These are phyloP conservation scores for Sphyrna mokarran DNA, from an alignment of 2,113 vertebrate genomes.

Conservation along the genomic window DNA sequence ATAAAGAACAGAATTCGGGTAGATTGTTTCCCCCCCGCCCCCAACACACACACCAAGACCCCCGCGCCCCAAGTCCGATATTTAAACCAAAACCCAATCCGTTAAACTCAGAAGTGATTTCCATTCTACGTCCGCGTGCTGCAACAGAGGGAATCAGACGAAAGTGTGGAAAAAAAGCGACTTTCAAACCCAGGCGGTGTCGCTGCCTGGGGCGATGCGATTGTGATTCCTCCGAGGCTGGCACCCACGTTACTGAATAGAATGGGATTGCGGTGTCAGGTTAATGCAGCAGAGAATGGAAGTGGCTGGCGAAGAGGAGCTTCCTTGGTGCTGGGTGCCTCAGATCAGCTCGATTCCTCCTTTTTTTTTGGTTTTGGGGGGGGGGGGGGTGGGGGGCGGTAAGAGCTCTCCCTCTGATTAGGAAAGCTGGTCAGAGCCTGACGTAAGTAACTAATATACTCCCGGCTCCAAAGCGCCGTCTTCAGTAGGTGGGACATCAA, in stretches of 20 bases:
- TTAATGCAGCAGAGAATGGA: background rate
- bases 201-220: background rate
- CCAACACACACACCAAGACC: too few relatives aligned
- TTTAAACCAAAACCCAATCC: background rate
- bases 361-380: too few relatives aligned
- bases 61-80: background rate
- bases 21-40: too few relatives aligned
- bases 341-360: background rate
- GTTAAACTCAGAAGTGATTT: background rate
- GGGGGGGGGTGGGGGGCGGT: too few relatives aligned
- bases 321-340: background rate
- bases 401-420: background rate
- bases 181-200: background rate
- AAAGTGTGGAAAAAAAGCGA: background rate
- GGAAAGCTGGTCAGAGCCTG: background rate
- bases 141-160: background rate
- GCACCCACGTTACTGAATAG: background rate
- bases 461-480: background rate
- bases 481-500: slow-evolving; percentile 29
- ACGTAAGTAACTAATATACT: background rate
- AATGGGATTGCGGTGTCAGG: background rate
- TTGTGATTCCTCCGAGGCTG: background rate
- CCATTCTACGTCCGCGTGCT: background rate
- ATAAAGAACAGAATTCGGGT: background rate
- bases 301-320: background rate